Evolutionary conservation across 1,140 invertebrate species (phyloP).

Genomic region (Cheumatopsyche charites): DNA sequence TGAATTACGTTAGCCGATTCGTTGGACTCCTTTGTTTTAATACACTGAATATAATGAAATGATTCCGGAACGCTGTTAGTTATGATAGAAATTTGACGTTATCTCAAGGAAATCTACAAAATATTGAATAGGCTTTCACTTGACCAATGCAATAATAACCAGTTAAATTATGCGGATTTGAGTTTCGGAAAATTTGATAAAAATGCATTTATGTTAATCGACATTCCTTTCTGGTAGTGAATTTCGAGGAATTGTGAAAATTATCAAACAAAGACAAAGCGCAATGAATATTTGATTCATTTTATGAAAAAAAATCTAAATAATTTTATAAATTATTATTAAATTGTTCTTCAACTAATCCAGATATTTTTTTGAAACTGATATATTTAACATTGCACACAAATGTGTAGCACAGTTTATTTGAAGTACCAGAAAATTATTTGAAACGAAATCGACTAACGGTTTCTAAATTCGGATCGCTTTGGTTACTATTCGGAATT

Average conservation of each 20-base stretch:
- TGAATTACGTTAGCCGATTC: too few relatives aligned
- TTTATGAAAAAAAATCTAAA: too few relatives aligned
- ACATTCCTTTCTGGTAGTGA: slow-evolving; percentile 14
- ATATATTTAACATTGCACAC: too few relatives aligned
- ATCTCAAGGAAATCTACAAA: slow-evolving; percentile 34
- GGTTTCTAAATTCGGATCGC: not conserved
- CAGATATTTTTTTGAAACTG: too few relatives aligned
- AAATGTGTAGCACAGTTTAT: too few relatives aligned
- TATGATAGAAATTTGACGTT: slow-evolving; percentile 45
- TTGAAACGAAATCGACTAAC: too few relatives aligned
- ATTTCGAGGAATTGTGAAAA: not conserved
- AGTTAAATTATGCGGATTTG: slow-evolving; percentile 6
- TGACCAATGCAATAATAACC: slow-evolving; percentile 12
- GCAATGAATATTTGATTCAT: not conserved
- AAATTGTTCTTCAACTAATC: too few relatives aligned
- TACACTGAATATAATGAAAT: slow-evolving; percentile 27
- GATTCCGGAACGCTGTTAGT: slow-evolving; percentile 35
- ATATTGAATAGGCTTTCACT: slow-evolving; percentile 35
- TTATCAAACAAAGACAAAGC: not conserved
- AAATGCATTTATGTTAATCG: slow-evolving; percentile 38
- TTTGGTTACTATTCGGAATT: too few relatives aligned
- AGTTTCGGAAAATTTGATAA: slow-evolving; percentile 30
- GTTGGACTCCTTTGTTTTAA: too few relatives aligned
- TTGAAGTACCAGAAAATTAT: too few relatives aligned
- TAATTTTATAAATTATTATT: too few relatives aligned